A percentile compares a stretch with the other conserved stretches of the same genome.
These are phyloP conservation scores for Heterochromis multidens DNA, from an alignment of 2,113 vertebrate species.

Conservation along the genomic window DNA sequence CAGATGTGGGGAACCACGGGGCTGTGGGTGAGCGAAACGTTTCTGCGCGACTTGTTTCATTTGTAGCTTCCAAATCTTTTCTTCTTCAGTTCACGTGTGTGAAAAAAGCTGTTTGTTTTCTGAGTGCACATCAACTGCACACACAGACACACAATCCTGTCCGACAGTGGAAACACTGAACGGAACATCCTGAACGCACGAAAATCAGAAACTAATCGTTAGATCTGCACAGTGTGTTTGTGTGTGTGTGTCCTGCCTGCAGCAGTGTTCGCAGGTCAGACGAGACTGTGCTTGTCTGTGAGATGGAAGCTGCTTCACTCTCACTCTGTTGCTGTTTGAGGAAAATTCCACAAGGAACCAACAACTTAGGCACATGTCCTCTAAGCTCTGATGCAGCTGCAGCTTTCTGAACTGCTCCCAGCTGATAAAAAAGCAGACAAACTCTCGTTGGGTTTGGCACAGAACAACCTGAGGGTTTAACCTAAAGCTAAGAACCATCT, in stretches of 20 bases:
- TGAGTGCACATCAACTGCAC: neutral
- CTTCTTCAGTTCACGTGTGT: neutral
- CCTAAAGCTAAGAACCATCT: neutral
- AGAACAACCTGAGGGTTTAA: neutral
- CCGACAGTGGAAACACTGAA: neutral
- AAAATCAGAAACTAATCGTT: neutral
- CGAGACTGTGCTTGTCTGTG: slow-evolving; percentile 46
- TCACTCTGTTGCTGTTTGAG: neutral
- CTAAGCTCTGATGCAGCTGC: neutral
- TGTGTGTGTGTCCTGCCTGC: slow-evolving; percentile 14
- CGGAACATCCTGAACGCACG: neutral
- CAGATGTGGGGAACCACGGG: rapidly evolving
- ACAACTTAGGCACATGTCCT: neutral
- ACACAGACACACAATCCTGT: neutral
- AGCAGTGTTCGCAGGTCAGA: slow-evolving; percentile 38
- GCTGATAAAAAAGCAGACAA: neutral
- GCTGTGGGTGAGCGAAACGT: neutral
- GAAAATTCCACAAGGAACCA: slow-evolving; percentile 28
- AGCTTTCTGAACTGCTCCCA: neutral
- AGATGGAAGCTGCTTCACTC: neutral
- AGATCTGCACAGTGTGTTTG: neutral
- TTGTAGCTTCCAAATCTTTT: neutral
- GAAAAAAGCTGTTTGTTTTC: neutral
- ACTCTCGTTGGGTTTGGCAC: rapidly evolving
- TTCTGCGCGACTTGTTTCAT: neutral